Evolutionary conservation across 2,888 invertebrate genomes (phyloP), one percentile per base, ranked within the genome.

Genomic region (Xylota segnis): DNA sequence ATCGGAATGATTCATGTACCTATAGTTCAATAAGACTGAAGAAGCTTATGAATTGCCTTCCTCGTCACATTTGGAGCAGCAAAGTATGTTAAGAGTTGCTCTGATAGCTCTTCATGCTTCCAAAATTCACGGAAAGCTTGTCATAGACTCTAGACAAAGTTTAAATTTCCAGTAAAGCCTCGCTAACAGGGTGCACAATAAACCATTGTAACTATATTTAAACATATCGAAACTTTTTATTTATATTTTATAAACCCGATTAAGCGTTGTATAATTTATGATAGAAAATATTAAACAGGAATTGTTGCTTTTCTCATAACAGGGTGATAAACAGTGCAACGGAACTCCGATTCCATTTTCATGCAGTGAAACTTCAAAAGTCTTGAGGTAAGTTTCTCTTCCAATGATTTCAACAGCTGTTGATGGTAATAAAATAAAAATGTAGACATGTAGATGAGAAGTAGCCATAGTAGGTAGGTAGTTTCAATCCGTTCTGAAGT

Each of bases 301-400:
- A 27, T 3, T 12, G 34, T 23, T 72, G 52, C 0, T 23, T 40
- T 68, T 18, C 91, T 88, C 65, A 89, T 83, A 5, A 91, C 90
- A 0, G 91, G 92, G 87, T 90, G 90, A 59, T 90, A 92, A 6
- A 92, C 90, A 14, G 90, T 90, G 61, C 90, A 92, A 68, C 89
- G 90, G 76, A 91, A 90, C 83, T 91, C 90, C 3, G 90, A 90
- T 43, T 90, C 90, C 74, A 90, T 88, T 66, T 89, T 89, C 6
- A 87, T 88, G 58, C 88, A 89, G 59, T 92, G 91, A 59, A 88
- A 91, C 12, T 72, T 86, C 43, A 90, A 88, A 16, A 92, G 84
- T 3, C 88, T 90, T 68, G 89, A 89, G 59, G 90, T 90, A 27
- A 92, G 87, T n/a, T 89, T 87, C 6, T 89, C 88, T 87, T 92